Evolutionary conservation across 2,888 invertebrate species (phyloP), one percentile per base, ranked within the genome.

Genomic region (Plemyria rubiginata): DNA sequence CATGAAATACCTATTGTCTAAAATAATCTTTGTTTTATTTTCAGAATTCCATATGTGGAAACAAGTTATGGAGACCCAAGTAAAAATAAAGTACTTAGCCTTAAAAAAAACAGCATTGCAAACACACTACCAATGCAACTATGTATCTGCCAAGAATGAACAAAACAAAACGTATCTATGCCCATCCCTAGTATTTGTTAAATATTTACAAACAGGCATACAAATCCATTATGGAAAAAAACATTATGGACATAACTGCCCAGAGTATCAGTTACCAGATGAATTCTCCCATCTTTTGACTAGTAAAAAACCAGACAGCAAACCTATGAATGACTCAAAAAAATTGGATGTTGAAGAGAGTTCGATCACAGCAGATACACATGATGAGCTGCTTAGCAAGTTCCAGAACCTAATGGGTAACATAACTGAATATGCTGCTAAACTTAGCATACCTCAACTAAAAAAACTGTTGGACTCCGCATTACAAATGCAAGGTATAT

Each of bases 1-100:
- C 8, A 8, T 32, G 8, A 8, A 8, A 8, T 6, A 32, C 1
- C 6, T 8, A 29, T 29, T 7, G 7, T 32, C 32, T 5, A 46
- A 46, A 46, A 22, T 54, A 29, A 16, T 46, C 22, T 12, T 62
- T 22, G 22, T 22, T 4, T 16, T 28, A 54, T 11, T 87, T 85
- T 40, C 86, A 90, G 90, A 85, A 64, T 88, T 86, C 36, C 65
- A 58, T 0, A 46, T 65, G 0, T 90, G 90, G 90, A 86, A 84
- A 65, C 45, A 56, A 0, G 71, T 81, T 0, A 70, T 87, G 71
- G 82, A 88, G 53, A 43, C 58, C 0, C 73, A 80, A 51, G 77
- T 77, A 0, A 70, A 68, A 1, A 67, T 70, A 0, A 77, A 75
- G 28, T 89, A 82, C 41, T 46, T 74, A 0, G 36, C 71, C 0